Percentiles rank a stretch among this genome's conserved stretches.
Evolutionary conservation across 2,888 invertebrate species (phyloP).

Genomic region (Endotricha flammealis): DNA sequence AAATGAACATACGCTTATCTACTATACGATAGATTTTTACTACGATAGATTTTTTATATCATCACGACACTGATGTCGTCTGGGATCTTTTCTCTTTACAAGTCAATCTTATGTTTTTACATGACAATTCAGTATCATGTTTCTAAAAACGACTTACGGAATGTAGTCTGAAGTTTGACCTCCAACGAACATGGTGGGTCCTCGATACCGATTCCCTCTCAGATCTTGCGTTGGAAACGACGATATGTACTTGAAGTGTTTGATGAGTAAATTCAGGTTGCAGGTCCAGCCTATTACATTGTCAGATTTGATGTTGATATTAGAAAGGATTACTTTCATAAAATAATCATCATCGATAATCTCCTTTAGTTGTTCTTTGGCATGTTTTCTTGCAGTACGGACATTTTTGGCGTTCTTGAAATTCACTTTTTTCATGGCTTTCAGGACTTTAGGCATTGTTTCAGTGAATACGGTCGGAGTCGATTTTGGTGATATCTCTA

Average conservation of each 20-base stretch:
- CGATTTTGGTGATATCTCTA: slow-evolving; percentile 82
- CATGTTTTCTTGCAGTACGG: slow-evolving; percentile 32
- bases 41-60: too few species aligned
- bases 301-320: slow-evolving; percentile 64
- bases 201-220: slow-evolving; percentile 58
- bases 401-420: slow-evolving; percentile 40
- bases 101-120: too few species aligned
- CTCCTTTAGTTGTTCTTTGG: slow-evolving; percentile 34
- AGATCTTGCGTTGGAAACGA: slow-evolving; percentile 78
- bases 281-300: slow-evolving; percentile 81
- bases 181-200: slow-evolving; percentile 89
- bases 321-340: slow-evolving; percentile 71
- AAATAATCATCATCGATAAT: slow-evolving; percentile 72
- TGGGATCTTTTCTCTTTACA: too few species aligned
- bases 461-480: slow-evolving; percentile 71
- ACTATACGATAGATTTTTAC: too few species aligned
- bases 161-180: slow-evolving; percentile 90
- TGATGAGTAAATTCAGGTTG: slow-evolving; percentile 84
- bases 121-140: too few species aligned
- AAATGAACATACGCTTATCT: too few species aligned
- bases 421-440: slow-evolving; percentile 47
- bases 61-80: too few species aligned
- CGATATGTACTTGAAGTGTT: slow-evolving; percentile 80
- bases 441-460: slow-evolving; percentile 79
- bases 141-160: slow-evolving; percentile 81